Base-by-base conservation (phyloP, 2,797 vertebrate species). In the Sphaeramia orbicularis region DNA sequence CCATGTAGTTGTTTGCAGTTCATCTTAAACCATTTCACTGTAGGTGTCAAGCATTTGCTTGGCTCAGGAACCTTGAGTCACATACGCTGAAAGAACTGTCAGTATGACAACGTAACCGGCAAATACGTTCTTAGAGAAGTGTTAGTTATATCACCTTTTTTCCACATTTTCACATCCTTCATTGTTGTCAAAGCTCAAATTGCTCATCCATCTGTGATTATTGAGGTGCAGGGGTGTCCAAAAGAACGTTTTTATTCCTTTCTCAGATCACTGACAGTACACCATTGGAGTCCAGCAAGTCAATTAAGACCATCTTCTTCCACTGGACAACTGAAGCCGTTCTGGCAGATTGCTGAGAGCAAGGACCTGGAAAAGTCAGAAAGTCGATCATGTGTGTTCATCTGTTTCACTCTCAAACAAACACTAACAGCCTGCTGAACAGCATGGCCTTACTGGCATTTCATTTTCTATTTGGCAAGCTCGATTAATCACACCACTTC, bases 381-480 rank as follows among this genome's bases (percentile, higher is more conserved):
- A 79, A 81, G 79, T 83, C 54, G 54, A 87, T 88, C 74, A 78
- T 73, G 68, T 79, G 86, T 76, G 78, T 86, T 87, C 71, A 76
- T 89, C 68, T 48, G 54, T 78, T 78, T 71, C 55, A 2, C 62
- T 12, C 69, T 76, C 79, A 84, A 75, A 80, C 69, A 76, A 87
- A 85, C 86, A 74, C 80, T 66, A 86, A 87, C 85, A 83, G 61
- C 64, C 68, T 57, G 53, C 85, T 54, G 63, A 88, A 80, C 83
- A 85, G 75, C 74, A 55, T 49, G 77, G 83, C 82, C 87, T 85
- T 50, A 38, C 74, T 82, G 85, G 79, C 87, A 85, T 90, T 93
- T 87, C 72, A 89, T 91, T 93, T 91, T 89, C 85, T 85, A 87
- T 92, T 91, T 91, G 88, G 90, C 89, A 88, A 90, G 90, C 91